Evolutionary conservation across 1,140 invertebrate species (phyloP).

Genomic region (Drosophila nigrodunni): DNA sequence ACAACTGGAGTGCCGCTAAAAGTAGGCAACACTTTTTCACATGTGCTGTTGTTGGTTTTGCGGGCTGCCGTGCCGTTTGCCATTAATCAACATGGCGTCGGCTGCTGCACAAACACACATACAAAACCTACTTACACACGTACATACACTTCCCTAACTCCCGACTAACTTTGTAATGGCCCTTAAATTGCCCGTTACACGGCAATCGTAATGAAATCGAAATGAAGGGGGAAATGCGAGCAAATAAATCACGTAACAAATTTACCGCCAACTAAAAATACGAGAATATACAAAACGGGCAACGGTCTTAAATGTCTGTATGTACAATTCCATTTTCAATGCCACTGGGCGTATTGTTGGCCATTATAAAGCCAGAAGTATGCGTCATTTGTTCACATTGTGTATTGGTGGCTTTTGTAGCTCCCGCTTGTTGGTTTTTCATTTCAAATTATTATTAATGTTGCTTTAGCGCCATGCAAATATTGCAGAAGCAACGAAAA

Average conservation of each 20-base stretch:
- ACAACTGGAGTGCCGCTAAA: conserved; percentile 56
- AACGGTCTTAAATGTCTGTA: background rate
- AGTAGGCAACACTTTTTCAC: conserved; percentile 73
- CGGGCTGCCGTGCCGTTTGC: conserved; percentile 55
- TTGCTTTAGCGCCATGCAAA: conserved; percentile 23
- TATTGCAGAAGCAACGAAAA: conserved; percentile 24
- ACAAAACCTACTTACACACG: background rate
- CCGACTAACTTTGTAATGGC: conserved; percentile 26
- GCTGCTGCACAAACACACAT: conserved; percentile 18
- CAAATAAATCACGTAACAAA: conserved; percentile 69
- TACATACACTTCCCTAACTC: background rate
- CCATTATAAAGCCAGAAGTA: conserved; percentile 34
- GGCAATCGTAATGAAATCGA: conserved; percentile 74
- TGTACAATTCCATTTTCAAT: background rate
- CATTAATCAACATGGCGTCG: conserved; percentile 66
- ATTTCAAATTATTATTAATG: conserved; percentile 43
- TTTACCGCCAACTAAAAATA: conserved; percentile 53
- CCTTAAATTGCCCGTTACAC: conserved; percentile 62
- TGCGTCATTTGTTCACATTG: conserved; percentile 36
- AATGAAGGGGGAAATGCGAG: conserved; percentile 60
- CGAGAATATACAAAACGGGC: conserved; percentile 26
- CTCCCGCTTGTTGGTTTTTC: conserved; percentile 38
- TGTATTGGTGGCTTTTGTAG: background rate
- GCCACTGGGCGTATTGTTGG: conserved; percentile 2
- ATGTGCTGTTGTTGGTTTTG: conserved; percentile 25